Conservation (phyloP, 1,140 invertebrate species). For the Penaeus vannamei region DNA sequence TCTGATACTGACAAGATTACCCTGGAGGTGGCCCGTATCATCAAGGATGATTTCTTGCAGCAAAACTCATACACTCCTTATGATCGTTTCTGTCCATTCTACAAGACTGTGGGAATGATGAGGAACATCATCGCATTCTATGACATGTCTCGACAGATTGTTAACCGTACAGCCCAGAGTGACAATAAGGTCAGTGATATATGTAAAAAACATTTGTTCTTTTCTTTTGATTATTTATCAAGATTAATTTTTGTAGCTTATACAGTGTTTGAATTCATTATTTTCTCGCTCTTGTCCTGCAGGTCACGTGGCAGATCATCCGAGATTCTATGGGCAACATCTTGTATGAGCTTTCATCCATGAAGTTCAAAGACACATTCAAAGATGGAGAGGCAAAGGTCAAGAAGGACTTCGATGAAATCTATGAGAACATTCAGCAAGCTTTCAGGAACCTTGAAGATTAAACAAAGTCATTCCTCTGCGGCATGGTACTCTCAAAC, state of each 20-base stretch:
- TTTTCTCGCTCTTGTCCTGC: neutral
- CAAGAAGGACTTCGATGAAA: conserved; percentile 95
- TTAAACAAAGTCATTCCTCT: conserved; percentile 74
- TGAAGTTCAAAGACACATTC: conserved; percentile 99
- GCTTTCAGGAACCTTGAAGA: conserved; percentile 99
- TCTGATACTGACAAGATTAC: conserved; percentile 99
- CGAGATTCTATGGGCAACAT: conserved; percentile 96
- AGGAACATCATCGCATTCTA: conserved; percentile 99
- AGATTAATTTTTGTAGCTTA: neutral
- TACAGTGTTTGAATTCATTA: neutral
- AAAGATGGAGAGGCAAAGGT: conserved; percentile 99
- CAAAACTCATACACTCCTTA: conserved; percentile 98
- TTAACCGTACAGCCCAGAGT: conserved; percentile 97
- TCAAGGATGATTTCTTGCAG: conserved; percentile 99
- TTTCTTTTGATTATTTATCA: neutral
- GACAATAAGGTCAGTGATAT: conserved; percentile 82
- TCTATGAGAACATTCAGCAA: conserved; percentile 95
- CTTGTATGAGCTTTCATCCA: conserved; percentile 97
- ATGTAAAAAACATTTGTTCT: neutral
- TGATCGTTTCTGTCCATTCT: conserved; percentile 99
- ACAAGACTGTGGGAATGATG: conserved; percentile 99
- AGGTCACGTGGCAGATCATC: conserved; percentile 98
- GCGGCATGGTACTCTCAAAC: too few relatives aligned
- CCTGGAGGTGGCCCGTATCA: conserved; percentile 96
- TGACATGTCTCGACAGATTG: conserved; percentile 96